These are phyloP conservation scores for Paedocypris sp. DNA, from an alignment of 2,113 vertebrate genomes.

Conservation along the genomic window DNA sequence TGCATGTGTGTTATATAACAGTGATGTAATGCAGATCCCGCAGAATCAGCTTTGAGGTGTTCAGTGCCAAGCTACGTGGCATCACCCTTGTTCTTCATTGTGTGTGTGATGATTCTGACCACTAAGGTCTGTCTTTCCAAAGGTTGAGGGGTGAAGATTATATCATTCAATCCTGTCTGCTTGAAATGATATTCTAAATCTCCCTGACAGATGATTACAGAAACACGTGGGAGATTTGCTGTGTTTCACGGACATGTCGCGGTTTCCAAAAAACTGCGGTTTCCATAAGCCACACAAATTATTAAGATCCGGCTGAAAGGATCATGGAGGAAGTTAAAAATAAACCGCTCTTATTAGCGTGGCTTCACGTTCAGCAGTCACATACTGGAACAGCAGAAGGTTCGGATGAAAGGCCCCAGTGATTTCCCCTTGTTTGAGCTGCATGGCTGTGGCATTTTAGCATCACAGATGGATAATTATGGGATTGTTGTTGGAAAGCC, in stretches of 20 bases:
- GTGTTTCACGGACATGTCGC: no score
- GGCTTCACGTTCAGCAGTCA: no score
- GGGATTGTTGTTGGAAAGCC: not conserved
- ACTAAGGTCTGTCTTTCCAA: not conserved
- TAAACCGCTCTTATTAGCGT: no score
- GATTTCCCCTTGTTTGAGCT: no score
- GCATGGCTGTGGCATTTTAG: no score
- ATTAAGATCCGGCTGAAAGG: no score
- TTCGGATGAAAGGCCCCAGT: no score
- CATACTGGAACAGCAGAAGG: no score
- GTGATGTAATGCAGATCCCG: slow-evolving; percentile 56
- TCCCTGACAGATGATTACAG: slow-evolving; percentile 29
- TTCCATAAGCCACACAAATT: not conserved
- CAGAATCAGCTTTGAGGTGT: slow-evolving; percentile 43
- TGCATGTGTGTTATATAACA: slow-evolving; percentile 50
- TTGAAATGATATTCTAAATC: slow-evolving; percentile 22
- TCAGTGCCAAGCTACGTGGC: slow-evolving; percentile 14
- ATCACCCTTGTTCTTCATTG: slow-evolving; percentile 40
- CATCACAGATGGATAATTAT: no score
- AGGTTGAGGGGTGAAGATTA: slow-evolving; percentile 17
- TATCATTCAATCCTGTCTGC: slow-evolving; percentile 16
- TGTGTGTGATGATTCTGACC: not conserved
- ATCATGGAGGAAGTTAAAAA: no score
- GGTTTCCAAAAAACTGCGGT: not conserved
- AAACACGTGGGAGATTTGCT: slow-evolving; percentile 27